Base-by-base conservation (phyloP, 2,888 invertebrate genomes). In the Criorhina ranunculi region DNA sequence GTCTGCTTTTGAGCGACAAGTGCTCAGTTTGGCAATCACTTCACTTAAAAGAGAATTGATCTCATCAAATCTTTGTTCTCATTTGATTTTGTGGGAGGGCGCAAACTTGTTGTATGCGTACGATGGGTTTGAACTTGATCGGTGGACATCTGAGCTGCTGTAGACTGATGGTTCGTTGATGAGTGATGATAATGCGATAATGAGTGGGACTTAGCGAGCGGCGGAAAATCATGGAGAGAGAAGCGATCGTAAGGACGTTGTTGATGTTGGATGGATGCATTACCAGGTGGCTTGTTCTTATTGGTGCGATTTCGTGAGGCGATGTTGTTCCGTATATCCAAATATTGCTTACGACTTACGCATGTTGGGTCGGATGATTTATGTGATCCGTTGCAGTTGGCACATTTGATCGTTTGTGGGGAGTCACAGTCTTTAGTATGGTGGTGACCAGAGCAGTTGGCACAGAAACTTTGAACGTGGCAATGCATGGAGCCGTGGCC, bases 401-500 rank as follows among this genome's bases (percentile, higher is more conserved):
- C 59, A 17, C 60, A 60, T 2, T 33, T 35, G 11, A 37, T 40
- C 4, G 19, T 19, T 11, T 24, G 24, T 3, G 24, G 24, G 4
- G 24, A 24, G 4, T 24, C 24, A 4, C 37, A 37, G 37, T 19
- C 3, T 15, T n/a, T 15, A 0, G 62, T 62, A 5, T 24, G 7
- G 31, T 37, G 37, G 4, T 24, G 37, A 1, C 66, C 51, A n/a
- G 67, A 24, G 19, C 67, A 67, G 24, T 17, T 24, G 3, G 51
- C 66, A 51, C 66, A 66, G 12, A 51, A 66, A 29, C 51, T 66
- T 12, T 53, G 37, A 11, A 64, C 29, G 19, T 64, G 64, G n/a
- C 62, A 62, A 15, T 35, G 17, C 11, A 17, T 64, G 11, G 64
- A 33, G 2, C 64, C 49, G 49, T 64, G 49, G n/a, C 35, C 64